phyloP scores from a whole-genome alignment of 2,888 invertebrate genomes.

The Drosophila quinaria region DNA sequence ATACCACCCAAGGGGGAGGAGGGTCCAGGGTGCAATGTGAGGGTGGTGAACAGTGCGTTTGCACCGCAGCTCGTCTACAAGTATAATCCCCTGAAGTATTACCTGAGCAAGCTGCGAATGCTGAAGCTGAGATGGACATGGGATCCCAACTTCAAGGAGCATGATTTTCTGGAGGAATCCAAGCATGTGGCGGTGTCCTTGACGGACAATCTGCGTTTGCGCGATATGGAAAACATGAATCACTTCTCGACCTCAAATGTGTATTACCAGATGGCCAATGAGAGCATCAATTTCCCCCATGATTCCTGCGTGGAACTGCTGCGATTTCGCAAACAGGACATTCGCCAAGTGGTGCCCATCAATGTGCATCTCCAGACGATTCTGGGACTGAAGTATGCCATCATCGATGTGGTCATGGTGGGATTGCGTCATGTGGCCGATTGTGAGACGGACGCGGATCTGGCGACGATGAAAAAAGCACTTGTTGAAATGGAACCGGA shows the following conservation, averaged over 20 bases:
- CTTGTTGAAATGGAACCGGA: constrained; percentile 49
- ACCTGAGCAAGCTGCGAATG: constrained; percentile 57
- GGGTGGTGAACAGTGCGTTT: constrained; percentile 25
- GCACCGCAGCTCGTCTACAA: constrained; percentile 49
- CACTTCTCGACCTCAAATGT: constrained; percentile 53
- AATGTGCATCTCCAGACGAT: constrained; percentile 54
- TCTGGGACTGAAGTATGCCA: constrained; percentile 53
- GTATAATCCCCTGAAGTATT: constrained; percentile 54
- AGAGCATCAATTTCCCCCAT: constrained; percentile 48
- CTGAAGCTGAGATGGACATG: constrained; percentile 56
- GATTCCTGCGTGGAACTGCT: constrained; percentile 52
- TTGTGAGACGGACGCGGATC: constrained; percentile 36
- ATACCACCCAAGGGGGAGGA: constrained; percentile 33
- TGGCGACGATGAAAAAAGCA: constrained; percentile 52
- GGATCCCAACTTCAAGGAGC: constrained; percentile 50
- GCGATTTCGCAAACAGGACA: constrained; percentile 54
- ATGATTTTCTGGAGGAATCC: constrained; percentile 47
- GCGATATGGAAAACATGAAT: constrained; percentile 26
- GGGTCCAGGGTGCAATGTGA: constrained; percentile 3
- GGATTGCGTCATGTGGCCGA: constrained; percentile 56
- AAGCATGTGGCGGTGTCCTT: constrained; percentile 45
- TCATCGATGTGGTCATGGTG: constrained; percentile 56
- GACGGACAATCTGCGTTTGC: constrained; percentile 48
- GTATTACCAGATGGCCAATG: constrained; percentile 56
- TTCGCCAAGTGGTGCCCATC: constrained; percentile 52